phyloP scores from a whole-genome alignment of 1,140 invertebrate species.

The Drosophila truncata region DNA sequence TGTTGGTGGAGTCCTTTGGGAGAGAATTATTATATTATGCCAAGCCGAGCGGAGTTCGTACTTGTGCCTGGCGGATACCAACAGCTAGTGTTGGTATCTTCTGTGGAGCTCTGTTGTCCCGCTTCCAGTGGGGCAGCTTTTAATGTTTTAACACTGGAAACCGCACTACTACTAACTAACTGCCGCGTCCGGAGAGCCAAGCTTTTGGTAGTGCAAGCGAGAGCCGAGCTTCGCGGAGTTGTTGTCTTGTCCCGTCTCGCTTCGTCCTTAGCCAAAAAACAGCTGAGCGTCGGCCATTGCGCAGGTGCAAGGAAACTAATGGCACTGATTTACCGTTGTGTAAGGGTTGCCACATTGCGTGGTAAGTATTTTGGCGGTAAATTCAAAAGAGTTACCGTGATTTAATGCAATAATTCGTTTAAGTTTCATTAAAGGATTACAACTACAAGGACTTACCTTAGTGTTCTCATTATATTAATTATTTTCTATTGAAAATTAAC shows the following conservation, averaged over 20 bases:
- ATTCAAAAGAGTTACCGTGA: background rate
- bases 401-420: background rate
- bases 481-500: background rate
- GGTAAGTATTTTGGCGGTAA: background rate
- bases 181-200: constrained; percentile 27
- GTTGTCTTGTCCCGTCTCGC: constrained; percentile 31
- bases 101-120: constrained; percentile 66
- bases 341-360: constrained; percentile 8
- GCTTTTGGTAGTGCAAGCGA: constrained; percentile 48
- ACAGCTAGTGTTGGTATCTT: constrained; percentile 82
- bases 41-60: constrained; percentile 70
- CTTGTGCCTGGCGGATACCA: constrained; percentile 68
- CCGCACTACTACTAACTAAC: constrained; percentile 4
- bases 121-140: constrained; percentile 77
- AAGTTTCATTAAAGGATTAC: background rate
- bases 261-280: constrained; percentile 46
- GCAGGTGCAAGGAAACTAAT: constrained; percentile 11
- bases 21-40: constrained; percentile 72
- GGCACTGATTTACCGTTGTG: constrained; percentile 23
- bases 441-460: too few relatives aligned
- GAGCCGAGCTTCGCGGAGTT: constrained; percentile 29
- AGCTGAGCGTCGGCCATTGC: constrained; percentile 44
- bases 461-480: background rate
- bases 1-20: constrained; percentile 43
- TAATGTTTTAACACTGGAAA: constrained; percentile 80